Evolutionary conservation across 2,888 invertebrate species (phyloP).

Genomic region (Tachina fera): DNA sequence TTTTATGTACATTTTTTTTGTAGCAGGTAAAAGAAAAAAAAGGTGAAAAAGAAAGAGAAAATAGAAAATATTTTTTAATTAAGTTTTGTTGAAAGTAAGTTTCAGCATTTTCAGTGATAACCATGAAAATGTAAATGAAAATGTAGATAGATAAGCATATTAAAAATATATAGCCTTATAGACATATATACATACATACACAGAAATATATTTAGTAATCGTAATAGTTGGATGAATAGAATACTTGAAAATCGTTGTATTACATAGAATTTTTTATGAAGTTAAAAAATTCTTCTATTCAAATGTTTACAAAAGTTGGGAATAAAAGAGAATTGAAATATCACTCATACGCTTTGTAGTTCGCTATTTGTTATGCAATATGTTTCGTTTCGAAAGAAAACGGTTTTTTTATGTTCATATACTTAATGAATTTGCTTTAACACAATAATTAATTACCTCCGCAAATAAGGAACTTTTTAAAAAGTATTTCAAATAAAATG

Average conservation of each 20-base stretch:
- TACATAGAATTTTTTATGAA: conserved; percentile 8
- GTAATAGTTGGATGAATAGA: background rate
- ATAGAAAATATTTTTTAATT: conserved; percentile 61
- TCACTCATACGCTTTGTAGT: conserved; percentile 44
- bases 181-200: conserved; percentile 28
- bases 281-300: conserved; percentile 12
- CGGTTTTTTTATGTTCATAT: background rate
- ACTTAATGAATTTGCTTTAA: background rate
- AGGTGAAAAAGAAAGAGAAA: conserved; percentile 52
- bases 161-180: conserved; percentile 17
- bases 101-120: conserved; percentile 52
- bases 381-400: background rate
- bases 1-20: conserved; percentile 18
- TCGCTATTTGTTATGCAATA: background rate
- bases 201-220: conserved; percentile 2
- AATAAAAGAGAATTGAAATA: background rate
- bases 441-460: background rate
- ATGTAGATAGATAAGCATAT: conserved; percentile 27
- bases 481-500: background rate
- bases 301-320: background rate
- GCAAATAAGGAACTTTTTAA: background rate
- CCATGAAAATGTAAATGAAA: conserved; percentile 57
- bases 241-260: conserved; percentile 57
- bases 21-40: conserved; percentile 35
- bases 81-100: conserved; percentile 57